Base-by-base conservation (phyloP, 2,113 vertebrate genomes). In the Mixornis gularis region DNA sequence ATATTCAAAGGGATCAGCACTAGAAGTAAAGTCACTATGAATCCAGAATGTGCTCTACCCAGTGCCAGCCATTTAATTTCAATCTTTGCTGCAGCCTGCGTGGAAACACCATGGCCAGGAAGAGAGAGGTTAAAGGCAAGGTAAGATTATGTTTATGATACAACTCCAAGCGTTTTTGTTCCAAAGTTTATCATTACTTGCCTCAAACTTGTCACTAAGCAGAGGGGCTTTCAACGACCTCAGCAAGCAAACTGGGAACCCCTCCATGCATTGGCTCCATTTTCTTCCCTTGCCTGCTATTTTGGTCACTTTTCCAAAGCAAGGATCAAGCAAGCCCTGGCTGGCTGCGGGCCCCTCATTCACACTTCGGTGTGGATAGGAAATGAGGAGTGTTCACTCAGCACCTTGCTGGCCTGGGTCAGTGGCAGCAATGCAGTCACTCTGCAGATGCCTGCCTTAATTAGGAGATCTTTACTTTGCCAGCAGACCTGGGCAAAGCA, bases 261-360 rank as follows among this genome's bases (percentile, higher is more conserved):
- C 30, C 56, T 90, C 60, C 77, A 48, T 40, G 48, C 7, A 2
- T 4, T 73, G 72, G 55, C 55, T 94, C 68, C 2, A 10, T 80
- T 88, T 93, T 86, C 40, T 89, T 92, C 56, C 60, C 46, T 87
- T 80, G 22, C 30, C 24, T 90, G 69, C 83, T 93, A 52, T 93
- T 93, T 86, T 48, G 69, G 86, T 93, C 72, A 16, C 24, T 80
- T 90, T 70, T 80, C 88, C 79, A 83, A 83, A 70, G 63, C 52
- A 51, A 1, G 1, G 18, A 15, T 62, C 68, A 43, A 76, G 58
- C 2, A 0, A 87, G 49, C 52, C 72, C 55, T 79, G 76, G 55
- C 9, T 78, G 72, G 63, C 84, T 66, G 77, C 4, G 10, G 73
- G 83, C 52, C 56, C 64, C 49, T 92, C 83, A 90, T 94, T 93